Conservation (phyloP, 2,113 vertebrate species). For the Ia io region DNA sequence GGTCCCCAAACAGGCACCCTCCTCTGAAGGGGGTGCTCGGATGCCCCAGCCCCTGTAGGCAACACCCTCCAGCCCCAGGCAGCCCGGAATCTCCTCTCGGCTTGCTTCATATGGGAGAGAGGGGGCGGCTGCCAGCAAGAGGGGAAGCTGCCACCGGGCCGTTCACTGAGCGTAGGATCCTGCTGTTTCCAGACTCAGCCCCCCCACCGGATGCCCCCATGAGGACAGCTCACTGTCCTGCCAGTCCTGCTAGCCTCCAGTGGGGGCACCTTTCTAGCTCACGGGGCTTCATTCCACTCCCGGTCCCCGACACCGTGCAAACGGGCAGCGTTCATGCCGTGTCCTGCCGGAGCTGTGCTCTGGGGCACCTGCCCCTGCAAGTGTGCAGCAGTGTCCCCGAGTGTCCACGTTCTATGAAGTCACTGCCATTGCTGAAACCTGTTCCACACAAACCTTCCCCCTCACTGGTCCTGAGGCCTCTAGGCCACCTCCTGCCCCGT, state of each 20-base stretch:
- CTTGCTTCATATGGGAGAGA: background rate
- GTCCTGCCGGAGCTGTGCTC: background rate
- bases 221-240: background rate
- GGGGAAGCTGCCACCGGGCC: too few species aligned
- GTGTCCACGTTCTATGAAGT: background rate
- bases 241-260: accelerated
- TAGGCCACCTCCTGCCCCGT: slow-evolving; percentile 56
- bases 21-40: background rate
- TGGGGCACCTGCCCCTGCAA: background rate
- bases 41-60: background rate
- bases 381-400: accelerated
- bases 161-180: background rate
- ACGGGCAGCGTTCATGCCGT: accelerated
- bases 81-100: background rate
- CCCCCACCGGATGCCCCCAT: accelerated
- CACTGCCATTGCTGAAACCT: background rate
- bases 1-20: background rate
- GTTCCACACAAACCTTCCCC: background rate
- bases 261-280: background rate
- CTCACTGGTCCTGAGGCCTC: slow-evolving; percentile 58
- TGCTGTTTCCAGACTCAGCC: background rate
- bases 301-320: accelerated
- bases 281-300: background rate
- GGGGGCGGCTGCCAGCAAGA: background rate
- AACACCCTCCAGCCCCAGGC: background rate